Evolutionary conservation across 2,113 vertebrate genomes (phyloP), one percentile per base, ranked within the genome.

Genomic region (Charina bottae): DNA sequence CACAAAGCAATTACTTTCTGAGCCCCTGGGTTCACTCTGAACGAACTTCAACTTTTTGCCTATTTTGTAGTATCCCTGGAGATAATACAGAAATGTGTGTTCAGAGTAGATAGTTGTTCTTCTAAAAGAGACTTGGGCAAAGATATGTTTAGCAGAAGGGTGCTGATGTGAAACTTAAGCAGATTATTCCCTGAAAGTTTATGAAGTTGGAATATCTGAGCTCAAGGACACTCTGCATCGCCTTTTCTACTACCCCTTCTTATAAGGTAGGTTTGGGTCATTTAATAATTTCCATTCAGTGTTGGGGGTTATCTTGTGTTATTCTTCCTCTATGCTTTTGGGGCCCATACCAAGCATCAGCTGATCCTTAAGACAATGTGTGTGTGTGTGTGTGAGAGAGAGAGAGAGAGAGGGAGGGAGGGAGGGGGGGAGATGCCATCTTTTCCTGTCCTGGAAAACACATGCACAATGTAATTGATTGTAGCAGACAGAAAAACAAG

Each of bases 401-500:
- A n/a, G n/a, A n/a, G n/a, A n/a, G n/a, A n/a, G n/a, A n/a, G n/a
- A n/a, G n/a, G n/a, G n/a, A n/a, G 21, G 4, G 59, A 24, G 24
- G 23, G 42, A 85, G 58, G 46, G 24, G 15, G 8, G 42, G 24
- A 17, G 37, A 19, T 3, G 21, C 23, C 0, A 7, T 19, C 17
- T 21, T 11, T 23, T 55, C 23, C 72, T 8, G 53, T 53, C 86
- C n/a, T 68, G 24, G 21, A 94, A 88, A 5, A 78, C 33, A 78
- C 68, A 78, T 49, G 72, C 62, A 93, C 8, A 17, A 46, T 37
- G 37, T 33, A 58, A 93, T 33, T 85, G 33, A 62, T 90, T 88
- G 90, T 55, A 90, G 59, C 55, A 93, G 93, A 19, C 53, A 90
- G 87, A 42, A 9, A 90, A 37, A 24, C 8, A 37, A 85, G 3